These are phyloP conservation scores for Tribolium madens DNA, from an alignment of 1,140 invertebrate species.

Conservation along the genomic window DNA sequence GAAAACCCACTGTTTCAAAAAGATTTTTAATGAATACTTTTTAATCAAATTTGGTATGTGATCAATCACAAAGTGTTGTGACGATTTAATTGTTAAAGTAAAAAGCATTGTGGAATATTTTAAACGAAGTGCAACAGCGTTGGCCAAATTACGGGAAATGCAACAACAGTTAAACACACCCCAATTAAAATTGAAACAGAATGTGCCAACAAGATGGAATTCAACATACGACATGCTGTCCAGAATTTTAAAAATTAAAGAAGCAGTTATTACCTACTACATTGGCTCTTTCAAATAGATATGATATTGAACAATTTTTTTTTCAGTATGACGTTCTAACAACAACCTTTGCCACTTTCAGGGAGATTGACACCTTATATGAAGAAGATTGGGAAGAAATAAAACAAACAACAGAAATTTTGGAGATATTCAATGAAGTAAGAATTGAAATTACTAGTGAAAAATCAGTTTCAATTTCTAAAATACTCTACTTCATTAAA, in stretches of 20 bases:
- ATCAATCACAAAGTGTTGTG: no score
- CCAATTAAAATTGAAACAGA: constrained; percentile 50
- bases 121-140: no score
- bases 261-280: constrained; percentile 28
- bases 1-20: no score
- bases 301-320: constrained; percentile 4
- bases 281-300: constrained; percentile 8
- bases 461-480: not conserved
- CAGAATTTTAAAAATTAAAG: constrained; percentile 53
- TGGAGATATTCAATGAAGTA: not conserved
- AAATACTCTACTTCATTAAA: not conserved
- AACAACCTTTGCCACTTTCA: no score
- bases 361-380: no score
- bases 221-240: constrained; percentile 55
- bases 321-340: constrained; percentile 11
- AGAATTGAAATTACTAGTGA: not conserved
- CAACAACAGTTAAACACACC: constrained; percentile 45
- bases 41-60: no score
- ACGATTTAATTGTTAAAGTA: no score
- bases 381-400: no score
- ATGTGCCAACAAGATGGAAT: constrained; percentile 47
- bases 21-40: no score
- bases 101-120: constrained; percentile 34
- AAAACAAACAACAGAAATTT: not conserved
- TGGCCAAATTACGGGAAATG: no score